A percentile compares a stretch with the other conserved stretches of the same genome.
Conservation (phyloP, 1,140 invertebrate species). For the Choristoneura fumiferana region DNA sequence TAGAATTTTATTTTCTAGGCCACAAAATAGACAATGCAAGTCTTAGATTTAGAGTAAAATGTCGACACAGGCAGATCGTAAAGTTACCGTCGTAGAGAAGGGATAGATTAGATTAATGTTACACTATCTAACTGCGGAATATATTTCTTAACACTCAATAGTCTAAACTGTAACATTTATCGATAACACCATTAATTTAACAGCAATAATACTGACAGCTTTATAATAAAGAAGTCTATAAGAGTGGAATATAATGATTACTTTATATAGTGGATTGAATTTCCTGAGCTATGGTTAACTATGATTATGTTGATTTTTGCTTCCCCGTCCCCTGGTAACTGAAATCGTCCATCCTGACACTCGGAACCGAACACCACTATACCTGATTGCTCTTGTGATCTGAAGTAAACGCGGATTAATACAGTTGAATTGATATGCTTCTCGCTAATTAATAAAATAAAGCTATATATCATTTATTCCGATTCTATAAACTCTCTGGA, state of each 20-base stretch:
- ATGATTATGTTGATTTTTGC: conserved; percentile 44
- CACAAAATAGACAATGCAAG: conserved; percentile 14
- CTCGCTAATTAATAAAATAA: conserved; percentile 17
- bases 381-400: conserved; percentile 28
- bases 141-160: conserved; percentile 58
- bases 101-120: conserved; percentile 49
- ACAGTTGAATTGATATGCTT: conserved; percentile 27
- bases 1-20: conserved; percentile 10
- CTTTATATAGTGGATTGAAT: conserved; percentile 35
- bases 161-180: conserved; percentile 48
- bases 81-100: conserved; percentile 62
- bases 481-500: background rate
- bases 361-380: conserved; percentile 57
- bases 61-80: conserved; percentile 43
- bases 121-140: conserved; percentile 53
- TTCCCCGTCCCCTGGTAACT: conserved; percentile 73
- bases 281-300: conserved; percentile 29
- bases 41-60: conserved; percentile 28
- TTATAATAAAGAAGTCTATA: conserved; percentile 33
- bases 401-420: conserved; percentile 63
- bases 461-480: conserved; percentile 14
- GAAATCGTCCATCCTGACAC: conserved; percentile 65
- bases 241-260: conserved; percentile 48
- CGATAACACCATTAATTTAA: conserved; percentile 47
- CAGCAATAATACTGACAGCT: conserved; percentile 59